Evolutionary conservation across 2,888 invertebrate species (phyloP).

Genomic region (Cephus sareptanus): DNA sequence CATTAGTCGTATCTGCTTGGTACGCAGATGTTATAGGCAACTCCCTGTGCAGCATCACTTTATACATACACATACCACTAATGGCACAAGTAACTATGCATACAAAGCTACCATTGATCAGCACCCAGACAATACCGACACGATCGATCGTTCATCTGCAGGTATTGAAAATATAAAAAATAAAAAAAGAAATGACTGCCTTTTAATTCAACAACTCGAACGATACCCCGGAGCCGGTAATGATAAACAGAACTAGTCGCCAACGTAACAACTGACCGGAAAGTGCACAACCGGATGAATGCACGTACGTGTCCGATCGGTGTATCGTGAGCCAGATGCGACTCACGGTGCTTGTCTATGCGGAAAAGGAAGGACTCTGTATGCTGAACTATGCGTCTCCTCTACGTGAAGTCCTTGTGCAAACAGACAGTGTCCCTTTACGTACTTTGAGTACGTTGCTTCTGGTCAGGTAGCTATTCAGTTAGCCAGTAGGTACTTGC

Average conservation of each 20-base stretch:
- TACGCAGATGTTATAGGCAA: not conserved
- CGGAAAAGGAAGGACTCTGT: constrained; percentile 8
- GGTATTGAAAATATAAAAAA: not conserved
- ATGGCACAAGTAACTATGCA: not conserved
- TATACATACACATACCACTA: not conserved
- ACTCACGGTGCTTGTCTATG: not conserved
- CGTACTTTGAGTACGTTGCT: not conserved
- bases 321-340: not conserved
- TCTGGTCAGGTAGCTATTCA: not conserved
- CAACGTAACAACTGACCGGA: constrained; percentile 7
- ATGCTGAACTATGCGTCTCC: constrained; percentile 1
- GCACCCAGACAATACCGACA: not conserved
- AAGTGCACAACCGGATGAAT: not conserved
- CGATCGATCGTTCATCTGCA: not conserved
- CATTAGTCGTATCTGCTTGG: not conserved
- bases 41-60: not conserved
- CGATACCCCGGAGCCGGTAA: not conserved
- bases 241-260: constrained; percentile 56
- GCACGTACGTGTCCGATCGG: constrained; percentile 4
- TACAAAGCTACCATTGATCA: not conserved
- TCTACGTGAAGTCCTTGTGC: constrained; percentile 8
- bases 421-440: not conserved
- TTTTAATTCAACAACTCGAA: not conserved
- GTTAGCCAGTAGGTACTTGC: not conserved
- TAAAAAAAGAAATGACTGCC: not conserved